Base-by-base conservation (phyloP, 2,888 invertebrate genomes). In the Meganola albula region DNA sequence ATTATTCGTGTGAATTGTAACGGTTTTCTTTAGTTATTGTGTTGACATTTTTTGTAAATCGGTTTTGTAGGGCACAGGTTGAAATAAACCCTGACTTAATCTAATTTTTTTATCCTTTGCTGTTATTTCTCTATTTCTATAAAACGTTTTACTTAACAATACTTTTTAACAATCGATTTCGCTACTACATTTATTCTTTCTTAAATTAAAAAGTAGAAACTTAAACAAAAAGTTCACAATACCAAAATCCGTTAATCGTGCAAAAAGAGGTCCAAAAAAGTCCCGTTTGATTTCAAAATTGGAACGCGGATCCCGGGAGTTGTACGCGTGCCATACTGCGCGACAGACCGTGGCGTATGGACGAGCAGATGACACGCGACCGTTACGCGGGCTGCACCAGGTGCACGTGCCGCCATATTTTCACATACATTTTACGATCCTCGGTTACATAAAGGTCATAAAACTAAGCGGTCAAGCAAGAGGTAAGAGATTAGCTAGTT, bases 311-410 rank as follows among this genome's bases (percentile, higher is more conserved):
- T 37, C 40, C 29, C 39, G 38, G 49, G 58, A 42, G 24, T 29
- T 14, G 60, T 55, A 63, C 73, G 67, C 70, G 74, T 73, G 74
- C 74, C 67, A 60, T 72, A 79, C 78, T 66, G 66, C 68, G 73
- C 45, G 37, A 10, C 34, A 34, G 72, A 68, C 63, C 80, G 78
- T 83, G 77, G 68, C 77, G 74, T 84, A 83, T 84, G 84, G 64
- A 2, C 20, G 71, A 68, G 75, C 83, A 84, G 84, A 84, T 82
- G 84, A 83, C 83, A 84, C 78, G 74, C 77, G 83, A 80, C 84
- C 84, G 84, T 85, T 85, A 84, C 53, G 73, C 80, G 84, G 82
- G 85, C 74, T 84, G 85, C 53, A 74, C 80, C 85, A 83, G 85
- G 74, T 84, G 85, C 82, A 72, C 55, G 40, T 43, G 43, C 44